These are phyloP conservation scores for Catajapyx aquilonaris DNA, from an alignment of 1,140 invertebrate genomes.

Conservation along the genomic window DNA sequence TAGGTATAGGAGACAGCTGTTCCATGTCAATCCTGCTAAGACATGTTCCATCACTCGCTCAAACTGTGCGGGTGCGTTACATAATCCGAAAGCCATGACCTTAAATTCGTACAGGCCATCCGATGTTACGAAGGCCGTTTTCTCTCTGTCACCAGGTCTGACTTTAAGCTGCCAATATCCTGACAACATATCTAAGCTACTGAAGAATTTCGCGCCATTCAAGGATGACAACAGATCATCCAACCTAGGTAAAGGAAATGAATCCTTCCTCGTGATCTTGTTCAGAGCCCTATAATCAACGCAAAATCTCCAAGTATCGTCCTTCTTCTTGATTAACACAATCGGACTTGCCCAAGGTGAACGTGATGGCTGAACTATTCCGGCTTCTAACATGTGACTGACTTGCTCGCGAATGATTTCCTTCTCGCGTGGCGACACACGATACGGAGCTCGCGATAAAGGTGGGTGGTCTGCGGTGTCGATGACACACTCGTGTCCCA, in stretches of 20 bases:
- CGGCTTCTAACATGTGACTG: no score
- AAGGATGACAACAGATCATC: no score
- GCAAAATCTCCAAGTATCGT: constrained; percentile 1
- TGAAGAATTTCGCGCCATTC: no score
- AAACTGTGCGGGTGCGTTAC: not conserved
- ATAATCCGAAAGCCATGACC: constrained; percentile 11
- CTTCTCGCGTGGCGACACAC: no score
- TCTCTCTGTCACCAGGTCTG: not conserved
- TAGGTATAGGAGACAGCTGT: constrained; percentile 11
- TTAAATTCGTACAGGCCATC: constrained; percentile 10
- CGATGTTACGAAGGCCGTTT: constrained; percentile 17
- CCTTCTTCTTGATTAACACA: constrained; percentile 4
- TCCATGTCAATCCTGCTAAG: constrained; percentile 7
- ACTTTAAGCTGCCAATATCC: not conserved
- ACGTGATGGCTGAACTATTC: not conserved
- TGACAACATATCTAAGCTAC: not conserved
- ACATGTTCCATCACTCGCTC: not conserved
- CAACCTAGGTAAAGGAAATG: no score
- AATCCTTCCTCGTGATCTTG: constrained; percentile 1
- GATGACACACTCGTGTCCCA: no score
- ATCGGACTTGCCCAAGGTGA: constrained; percentile 2
- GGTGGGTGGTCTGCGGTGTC: no score
- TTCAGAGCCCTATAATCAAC: constrained; percentile 2
- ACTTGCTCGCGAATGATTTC: no score
- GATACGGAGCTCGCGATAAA: no score